Percentiles rank a stretch among this genome's conserved stretches.
Conservation (phyloP, 2,888 invertebrate species). For the Noctua comes region DNA sequence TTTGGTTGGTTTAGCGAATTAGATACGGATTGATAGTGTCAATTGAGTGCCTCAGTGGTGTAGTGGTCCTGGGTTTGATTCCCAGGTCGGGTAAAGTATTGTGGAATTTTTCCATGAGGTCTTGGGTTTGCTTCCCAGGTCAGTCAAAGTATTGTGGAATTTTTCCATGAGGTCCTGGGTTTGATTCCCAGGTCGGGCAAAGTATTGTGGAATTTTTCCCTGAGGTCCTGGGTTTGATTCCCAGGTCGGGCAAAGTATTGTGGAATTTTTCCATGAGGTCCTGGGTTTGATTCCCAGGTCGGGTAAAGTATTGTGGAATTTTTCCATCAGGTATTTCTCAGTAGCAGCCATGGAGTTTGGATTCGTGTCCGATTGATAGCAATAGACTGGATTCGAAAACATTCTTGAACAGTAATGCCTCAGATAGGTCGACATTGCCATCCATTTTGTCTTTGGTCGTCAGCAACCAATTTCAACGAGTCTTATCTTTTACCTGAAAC, state of each 20-base stretch:
- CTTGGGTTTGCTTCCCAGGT: background rate
- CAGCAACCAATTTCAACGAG: background rate
- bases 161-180: background rate
- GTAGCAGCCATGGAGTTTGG: background rate
- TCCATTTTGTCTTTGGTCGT: background rate
- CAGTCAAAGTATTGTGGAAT: background rate
- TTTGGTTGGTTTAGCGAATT: constrained; percentile 19
- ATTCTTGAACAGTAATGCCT: background rate
- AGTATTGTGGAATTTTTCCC: background rate
- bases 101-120: background rate
- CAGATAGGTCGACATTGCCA: background rate
- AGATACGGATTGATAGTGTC: background rate
- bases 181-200: background rate
- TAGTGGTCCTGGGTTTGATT: background rate
- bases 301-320: background rate
- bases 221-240: background rate
- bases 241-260: background rate
- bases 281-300: background rate
- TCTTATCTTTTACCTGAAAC: too few species aligned
- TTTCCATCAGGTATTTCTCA: background rate
- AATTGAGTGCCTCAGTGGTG: background rate
- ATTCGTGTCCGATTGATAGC: background rate
- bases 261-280: background rate
- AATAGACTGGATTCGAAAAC: background rate
- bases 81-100: background rate